Base-by-base conservation (phyloP, 2,113 vertebrate species). In the Forbesichthys papilliferus region DNA sequence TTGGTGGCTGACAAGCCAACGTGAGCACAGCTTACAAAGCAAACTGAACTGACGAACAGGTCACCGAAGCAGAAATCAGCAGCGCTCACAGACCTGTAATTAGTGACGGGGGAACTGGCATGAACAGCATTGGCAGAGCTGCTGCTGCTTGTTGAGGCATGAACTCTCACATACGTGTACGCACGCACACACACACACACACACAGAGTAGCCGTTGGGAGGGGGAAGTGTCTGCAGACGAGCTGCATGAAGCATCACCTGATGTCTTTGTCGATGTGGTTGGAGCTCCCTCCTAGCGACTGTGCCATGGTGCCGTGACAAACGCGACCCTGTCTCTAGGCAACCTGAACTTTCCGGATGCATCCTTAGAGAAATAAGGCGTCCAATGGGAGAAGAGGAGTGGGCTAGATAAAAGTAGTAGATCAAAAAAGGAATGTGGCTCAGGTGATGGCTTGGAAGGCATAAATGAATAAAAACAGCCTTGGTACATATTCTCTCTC, bases 201-300 rank as follows among this genome's bases (percentile, higher is more conserved):
- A 48, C 61, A 62, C 51, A 68, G 33, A 9, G 48, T 56, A 67
- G 82, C 76, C 60, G 27, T 63, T 80, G 77, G 82, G 75, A 69
- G 75, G 60, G 59, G 68, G 77, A 84, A 79, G 88, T 85, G 90
- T 89, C 81, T 66, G 61, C 73, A 85, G 79, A 85, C 62, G 5
- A 84, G 64, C 88, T 74, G 86, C 80, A 74, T 87, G 87, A 89
- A 89, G 84, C 73, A 84, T 78, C 91, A 89, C 90, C 90, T 90
- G 91, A 90, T 89, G 87, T 91, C 89, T 92, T 88, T 86, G 89
- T 91, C 90, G 89, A 89, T 78, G 80, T 71, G 84, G 79, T 73
- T 59, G 60, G 20, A 59, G 55, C 57, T 78, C 76, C 82, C 75
- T 66, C 84, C 86, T 81, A 81, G 85, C 52, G 72, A 89, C 84